These are phyloP conservation scores for Alviniconcha marisindica DNA, from an alignment of 1,140 invertebrate species.

Conservation along the genomic window DNA sequence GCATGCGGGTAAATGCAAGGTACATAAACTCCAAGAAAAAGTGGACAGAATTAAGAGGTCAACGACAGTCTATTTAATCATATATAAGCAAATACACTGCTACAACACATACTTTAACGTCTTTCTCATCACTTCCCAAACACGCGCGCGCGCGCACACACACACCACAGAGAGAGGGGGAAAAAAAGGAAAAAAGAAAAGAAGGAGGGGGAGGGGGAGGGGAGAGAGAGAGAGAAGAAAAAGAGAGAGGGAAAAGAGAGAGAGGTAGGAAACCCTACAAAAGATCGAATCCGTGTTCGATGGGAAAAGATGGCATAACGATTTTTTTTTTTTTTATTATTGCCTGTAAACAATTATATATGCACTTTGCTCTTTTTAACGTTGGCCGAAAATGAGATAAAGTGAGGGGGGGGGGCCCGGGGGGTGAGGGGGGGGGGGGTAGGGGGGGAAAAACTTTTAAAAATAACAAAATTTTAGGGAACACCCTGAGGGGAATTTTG, in stretches of 20 bases:
- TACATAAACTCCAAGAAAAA: background rate
- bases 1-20: background rate
- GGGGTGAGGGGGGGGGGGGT: background rate
- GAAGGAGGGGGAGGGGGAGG: background rate
- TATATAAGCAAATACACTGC: background rate
- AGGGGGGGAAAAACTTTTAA: too few species aligned
- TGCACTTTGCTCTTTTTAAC: too few species aligned
- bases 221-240: background rate
- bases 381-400: background rate
- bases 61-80: background rate
- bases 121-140: too few species aligned
- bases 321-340: too few species aligned
- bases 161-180: background rate
- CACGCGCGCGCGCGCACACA: too few species aligned
- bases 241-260: constrained; percentile 5
- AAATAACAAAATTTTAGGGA: too few species aligned
- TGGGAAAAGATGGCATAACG: background rate
- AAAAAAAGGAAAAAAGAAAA: background rate
- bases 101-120: background rate
- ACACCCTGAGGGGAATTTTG: too few species aligned
- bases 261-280: background rate
- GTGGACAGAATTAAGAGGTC: background rate
- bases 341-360: too few species aligned
- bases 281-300: constrained; percentile 1
- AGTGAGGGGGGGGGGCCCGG: background rate